Percentiles rank a stretch among this genome's conserved stretches.
These are phyloP conservation scores for Arenaria interpres DNA, from an alignment of 2,113 vertebrate genomes.

Conservation along the genomic window DNA sequence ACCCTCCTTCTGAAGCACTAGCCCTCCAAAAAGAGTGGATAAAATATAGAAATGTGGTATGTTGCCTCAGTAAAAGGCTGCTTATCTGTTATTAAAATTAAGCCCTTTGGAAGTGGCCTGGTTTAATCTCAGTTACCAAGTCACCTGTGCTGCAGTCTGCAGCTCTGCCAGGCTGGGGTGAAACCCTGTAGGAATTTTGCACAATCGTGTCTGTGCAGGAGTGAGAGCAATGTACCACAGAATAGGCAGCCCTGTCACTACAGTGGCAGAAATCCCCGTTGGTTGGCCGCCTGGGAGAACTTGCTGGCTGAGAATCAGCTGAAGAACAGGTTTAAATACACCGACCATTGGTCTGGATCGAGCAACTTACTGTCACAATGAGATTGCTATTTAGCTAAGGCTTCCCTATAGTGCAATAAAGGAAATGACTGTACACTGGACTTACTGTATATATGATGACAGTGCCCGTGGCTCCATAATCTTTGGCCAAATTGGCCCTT, in stretches of 20 bases:
- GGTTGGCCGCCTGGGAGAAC: background rate
- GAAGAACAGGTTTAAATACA: background rate
- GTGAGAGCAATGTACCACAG: background rate
- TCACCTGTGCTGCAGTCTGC: background rate
- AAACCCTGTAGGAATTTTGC: background rate
- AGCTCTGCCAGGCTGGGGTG: background rate
- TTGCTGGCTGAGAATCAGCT: background rate
- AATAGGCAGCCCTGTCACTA: background rate
- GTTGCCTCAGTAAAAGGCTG: background rate
- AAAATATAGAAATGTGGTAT: background rate
- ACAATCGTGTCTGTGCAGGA: background rate
- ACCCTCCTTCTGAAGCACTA: background rate
- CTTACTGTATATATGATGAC: background rate
- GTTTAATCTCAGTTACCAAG: background rate
- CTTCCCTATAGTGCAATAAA: background rate
- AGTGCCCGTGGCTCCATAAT: background rate
- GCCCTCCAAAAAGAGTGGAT: background rate
- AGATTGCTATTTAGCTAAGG: background rate
- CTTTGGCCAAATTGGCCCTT: background rate
- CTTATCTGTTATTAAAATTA: background rate
- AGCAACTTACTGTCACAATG: background rate
- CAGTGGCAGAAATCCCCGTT: background rate
- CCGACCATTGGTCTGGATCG: background rate
- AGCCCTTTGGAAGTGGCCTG: background rate
- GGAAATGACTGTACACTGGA: background rate